Base-by-base conservation (phyloP, 2,113 vertebrate genomes). In the Rhynchopsitta pachyrhyncha region DNA sequence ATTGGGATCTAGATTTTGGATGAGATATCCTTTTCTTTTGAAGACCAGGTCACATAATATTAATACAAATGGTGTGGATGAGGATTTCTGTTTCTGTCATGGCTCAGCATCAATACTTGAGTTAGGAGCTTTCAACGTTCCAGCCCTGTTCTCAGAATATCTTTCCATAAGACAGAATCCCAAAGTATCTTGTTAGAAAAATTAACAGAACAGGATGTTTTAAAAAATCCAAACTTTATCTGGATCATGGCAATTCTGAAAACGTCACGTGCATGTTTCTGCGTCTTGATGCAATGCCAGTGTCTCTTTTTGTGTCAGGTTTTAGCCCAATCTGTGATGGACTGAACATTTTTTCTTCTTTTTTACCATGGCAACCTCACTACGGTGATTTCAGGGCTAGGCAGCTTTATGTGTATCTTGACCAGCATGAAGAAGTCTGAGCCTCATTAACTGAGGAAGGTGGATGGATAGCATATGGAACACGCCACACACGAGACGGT, bases 331-430 rank as follows among this genome's bases (percentile, higher is more conserved):
- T 18, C 47, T 60, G 82, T 87, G 67, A 79, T 89, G 77, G 71
- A 84, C 41, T 9, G 62, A 76, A 69, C 39, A 50, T 88, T 75
- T 86, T 92, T 90, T 75, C 80, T 86, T 69, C 85, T 73, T 73
- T 83, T 97, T 97, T 77, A 52, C 96, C 88, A 88, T 96, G 91
- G 96, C 96, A 97, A 93, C 97, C 46, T 92, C 90, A 79, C 94
- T 93, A 77, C 90, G 71, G 94, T 88, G 85, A 83, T 92, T 22
- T 28, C 78, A 66, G 47, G 88, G 55, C 60, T 91, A 94, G 82
- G 80, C 90, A 90, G 82, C 90, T 93, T 94, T 96, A 66, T 94
- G 73, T 90, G 85, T 90, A 52, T 96, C 95, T 94, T 95, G 95
- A 91, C 94, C 82, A 82, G 76, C 42, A 41, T 41, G 78, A 94